phyloP scores from a whole-genome alignment of 2,113 vertebrate genomes.

The Corythornis vintsioides region DNA sequence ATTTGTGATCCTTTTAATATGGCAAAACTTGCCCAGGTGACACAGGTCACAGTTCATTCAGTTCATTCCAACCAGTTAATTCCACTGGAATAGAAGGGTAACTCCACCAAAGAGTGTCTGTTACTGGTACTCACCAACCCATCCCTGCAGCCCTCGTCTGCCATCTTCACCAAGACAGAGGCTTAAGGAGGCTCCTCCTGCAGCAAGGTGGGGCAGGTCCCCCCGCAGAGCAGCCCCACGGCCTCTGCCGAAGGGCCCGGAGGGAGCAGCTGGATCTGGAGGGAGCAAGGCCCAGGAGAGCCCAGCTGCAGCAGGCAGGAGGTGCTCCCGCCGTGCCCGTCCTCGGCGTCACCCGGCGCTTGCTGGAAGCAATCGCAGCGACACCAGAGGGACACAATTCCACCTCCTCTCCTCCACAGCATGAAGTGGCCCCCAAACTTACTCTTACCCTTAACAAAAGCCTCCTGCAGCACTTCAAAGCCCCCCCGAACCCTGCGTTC shows the following conservation, averaged over 20 bases:
- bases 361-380: not conserved
- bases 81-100: not conserved
- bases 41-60: no score
- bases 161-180: not conserved
- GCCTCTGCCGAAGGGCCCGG: no score
- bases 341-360: rapidly evolving
- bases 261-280: no score
- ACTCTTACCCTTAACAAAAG: not conserved
- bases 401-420: rapidly evolving
- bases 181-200: no score
- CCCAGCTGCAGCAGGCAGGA: no score
- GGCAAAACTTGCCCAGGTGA: not conserved
- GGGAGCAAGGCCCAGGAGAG: no score
- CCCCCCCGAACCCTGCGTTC: not conserved
- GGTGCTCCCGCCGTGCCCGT: rapidly evolving
- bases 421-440: no score
- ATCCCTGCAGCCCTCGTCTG: not conserved
- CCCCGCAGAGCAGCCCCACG: no score
- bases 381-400: not conserved
- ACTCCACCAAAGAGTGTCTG: not conserved
- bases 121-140: not conserved
- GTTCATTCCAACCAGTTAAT: rapidly evolving
- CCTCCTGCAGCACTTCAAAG: not conserved
- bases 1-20: rapidly evolving
- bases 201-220: no score